phyloP scores from a whole-genome alignment of 2,113 vertebrate genomes.

The Thunnus thynnus region DNA sequence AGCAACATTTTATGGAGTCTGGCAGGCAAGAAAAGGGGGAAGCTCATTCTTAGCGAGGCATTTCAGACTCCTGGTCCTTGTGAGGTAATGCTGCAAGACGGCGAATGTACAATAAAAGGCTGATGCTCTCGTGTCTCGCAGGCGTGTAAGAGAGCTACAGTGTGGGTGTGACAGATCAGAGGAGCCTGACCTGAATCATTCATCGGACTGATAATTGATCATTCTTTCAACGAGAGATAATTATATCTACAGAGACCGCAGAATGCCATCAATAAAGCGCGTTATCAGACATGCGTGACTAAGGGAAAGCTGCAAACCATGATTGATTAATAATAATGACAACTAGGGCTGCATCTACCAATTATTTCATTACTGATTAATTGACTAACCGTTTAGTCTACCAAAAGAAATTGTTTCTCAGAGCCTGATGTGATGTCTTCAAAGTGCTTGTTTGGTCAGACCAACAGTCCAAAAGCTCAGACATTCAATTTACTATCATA shows the following conservation, averaged over 20 bases:
- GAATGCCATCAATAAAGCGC: neutral
- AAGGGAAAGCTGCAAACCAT: neutral
- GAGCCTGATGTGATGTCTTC: neutral
- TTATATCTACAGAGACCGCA: neutral
- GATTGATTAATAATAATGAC: neutral
- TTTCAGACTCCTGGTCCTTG: conserved; percentile 34
- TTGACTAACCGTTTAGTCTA: neutral
- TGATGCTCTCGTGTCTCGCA: neutral
- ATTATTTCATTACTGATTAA: neutral
- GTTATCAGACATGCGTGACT: neutral
- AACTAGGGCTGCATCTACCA: too few relatives aligned
- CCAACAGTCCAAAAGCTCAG: neutral
- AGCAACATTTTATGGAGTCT: conserved; percentile 80
- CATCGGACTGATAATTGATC: neutral
- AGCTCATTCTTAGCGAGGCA: conserved; percentile 53
- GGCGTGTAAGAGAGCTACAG: neutral
- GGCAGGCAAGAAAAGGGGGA: conserved; percentile 65
- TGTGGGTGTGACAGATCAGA: neutral
- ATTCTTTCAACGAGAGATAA: neutral
- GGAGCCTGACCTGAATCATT: conserved; percentile 5
- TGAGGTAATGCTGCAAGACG: conserved; percentile 54
- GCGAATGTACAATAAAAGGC: conserved; percentile 7
- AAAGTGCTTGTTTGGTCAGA: neutral
- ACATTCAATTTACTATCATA: neutral
- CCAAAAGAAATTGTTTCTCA: neutral